Conservation (phyloP, 1,140 invertebrate genomes). For the Lysiphlebus fabarum region DNA sequence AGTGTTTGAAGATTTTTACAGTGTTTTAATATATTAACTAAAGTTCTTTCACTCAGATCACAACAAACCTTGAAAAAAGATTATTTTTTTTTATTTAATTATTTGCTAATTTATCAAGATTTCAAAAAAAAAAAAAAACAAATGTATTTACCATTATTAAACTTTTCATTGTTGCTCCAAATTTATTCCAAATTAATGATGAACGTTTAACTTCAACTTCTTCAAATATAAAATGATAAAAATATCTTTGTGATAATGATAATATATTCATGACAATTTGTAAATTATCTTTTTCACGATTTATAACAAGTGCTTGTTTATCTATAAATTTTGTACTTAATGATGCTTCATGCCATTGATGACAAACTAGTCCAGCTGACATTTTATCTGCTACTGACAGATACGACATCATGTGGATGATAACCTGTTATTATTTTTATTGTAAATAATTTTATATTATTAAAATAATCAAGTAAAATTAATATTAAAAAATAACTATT, state of each 20-base stretch:
- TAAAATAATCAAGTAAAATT: neutral
- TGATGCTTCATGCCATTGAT: conserved; percentile 60
- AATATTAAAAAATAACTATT: too few species aligned
- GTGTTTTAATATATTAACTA: conserved; percentile 58
- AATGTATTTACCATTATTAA: conserved; percentile 56
- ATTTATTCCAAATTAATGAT: conserved; percentile 46
- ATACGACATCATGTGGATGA: conserved; percentile 63
- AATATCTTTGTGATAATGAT: conserved; percentile 50
- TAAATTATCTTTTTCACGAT: conserved; percentile 55
- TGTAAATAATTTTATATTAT: neutral
- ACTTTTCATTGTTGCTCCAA: conserved; percentile 44
- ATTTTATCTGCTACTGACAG: conserved; percentile 60
- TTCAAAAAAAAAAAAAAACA: too few species aligned
- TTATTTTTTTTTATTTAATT: neutral
- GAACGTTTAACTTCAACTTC: conserved; percentile 59
- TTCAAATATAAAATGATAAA: conserved; percentile 59
- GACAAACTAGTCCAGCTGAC: conserved; percentile 59
- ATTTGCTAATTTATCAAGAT: neutral
- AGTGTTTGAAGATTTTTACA: conserved; percentile 60
- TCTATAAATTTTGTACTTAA: conserved; percentile 58
- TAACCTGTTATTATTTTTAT: conserved; percentile 53
- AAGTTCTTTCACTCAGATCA: conserved; percentile 62
- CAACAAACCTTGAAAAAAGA: conserved; percentile 41
- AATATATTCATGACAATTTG: conserved; percentile 53
- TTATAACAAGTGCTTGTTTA: conserved; percentile 56